phyloP scores from a whole-genome alignment of 2,113 vertebrate species.

The Egretta garzetta region DNA sequence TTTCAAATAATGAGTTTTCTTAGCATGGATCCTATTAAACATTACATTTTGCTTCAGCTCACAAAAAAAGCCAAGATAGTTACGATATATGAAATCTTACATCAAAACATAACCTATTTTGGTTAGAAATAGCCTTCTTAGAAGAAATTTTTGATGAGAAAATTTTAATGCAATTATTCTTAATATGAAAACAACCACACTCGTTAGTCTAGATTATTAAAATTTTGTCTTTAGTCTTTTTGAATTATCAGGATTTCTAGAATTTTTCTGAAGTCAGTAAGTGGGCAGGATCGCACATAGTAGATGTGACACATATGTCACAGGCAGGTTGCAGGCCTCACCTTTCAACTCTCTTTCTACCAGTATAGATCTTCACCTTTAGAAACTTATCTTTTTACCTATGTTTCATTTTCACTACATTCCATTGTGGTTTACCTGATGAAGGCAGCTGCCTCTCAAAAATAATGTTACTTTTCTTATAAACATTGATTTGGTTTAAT shows the following conservation, averaged over 20 bases:
- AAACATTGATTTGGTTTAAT: background rate
- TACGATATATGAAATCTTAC: background rate
- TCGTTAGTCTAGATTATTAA: background rate
- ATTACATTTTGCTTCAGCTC: background rate
- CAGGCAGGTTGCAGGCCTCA: background rate
- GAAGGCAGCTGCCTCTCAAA: background rate
- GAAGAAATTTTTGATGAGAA: background rate
- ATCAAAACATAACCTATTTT: background rate
- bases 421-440: background rate
- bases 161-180: background rate
- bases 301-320: background rate
- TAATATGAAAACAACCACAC: background rate
- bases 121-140: background rate
- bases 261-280: background rate
- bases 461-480: background rate
- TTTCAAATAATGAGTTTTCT: background rate
- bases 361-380: accelerated
- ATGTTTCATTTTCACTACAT: background rate
- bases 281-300: background rate
- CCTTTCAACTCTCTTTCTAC: background rate
- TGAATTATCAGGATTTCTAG: background rate
- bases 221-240: background rate
- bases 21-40: background rate
- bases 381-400: background rate
- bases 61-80: background rate